Conservation (phyloP, 2,113 vertebrate genomes). For the Ammospiza nelsoni region DNA sequence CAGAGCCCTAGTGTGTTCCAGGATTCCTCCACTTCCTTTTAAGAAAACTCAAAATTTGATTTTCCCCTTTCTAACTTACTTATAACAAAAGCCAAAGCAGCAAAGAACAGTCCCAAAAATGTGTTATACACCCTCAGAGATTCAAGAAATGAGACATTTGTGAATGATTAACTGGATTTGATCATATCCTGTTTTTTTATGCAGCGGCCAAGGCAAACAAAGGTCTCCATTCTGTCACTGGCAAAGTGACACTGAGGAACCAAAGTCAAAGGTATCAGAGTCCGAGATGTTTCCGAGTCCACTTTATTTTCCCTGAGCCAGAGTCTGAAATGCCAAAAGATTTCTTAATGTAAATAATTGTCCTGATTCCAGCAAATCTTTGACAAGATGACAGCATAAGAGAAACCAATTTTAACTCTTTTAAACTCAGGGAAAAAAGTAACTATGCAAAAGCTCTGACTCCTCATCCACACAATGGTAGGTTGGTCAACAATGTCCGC, state of each 20-base stretch:
- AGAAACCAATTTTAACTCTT: neutral
- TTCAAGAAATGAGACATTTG: constrained; percentile 62
- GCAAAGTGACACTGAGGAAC: constrained; percentile 6
- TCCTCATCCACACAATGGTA: neutral
- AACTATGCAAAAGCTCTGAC: neutral
- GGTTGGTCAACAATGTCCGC: rapidly evolving
- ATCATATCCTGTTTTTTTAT: constrained; percentile 63
- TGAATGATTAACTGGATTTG: constrained; percentile 64
- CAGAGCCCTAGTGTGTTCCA: constrained; percentile 49
- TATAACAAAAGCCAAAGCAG: constrained; percentile 62
- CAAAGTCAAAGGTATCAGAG: neutral
- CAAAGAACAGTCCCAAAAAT: constrained; percentile 60
- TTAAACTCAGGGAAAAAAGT: neutral
- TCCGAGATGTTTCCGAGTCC: neutral
- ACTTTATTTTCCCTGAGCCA: neutral
- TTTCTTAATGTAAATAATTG: neutral
- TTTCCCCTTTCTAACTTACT: constrained; percentile 48
- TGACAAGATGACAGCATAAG: neutral
- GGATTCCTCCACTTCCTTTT: constrained; percentile 61
- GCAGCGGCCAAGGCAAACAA: constrained; percentile 62
- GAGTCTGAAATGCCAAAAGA: neutral
- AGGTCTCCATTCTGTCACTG: constrained; percentile 31
- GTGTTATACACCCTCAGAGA: constrained; percentile 46
- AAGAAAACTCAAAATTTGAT: constrained; percentile 52
- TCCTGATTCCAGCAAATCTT: neutral